Evolutionary conservation across 2,888 invertebrate species (phyloP).

Genomic region (Heteropelma amictum): DNA sequence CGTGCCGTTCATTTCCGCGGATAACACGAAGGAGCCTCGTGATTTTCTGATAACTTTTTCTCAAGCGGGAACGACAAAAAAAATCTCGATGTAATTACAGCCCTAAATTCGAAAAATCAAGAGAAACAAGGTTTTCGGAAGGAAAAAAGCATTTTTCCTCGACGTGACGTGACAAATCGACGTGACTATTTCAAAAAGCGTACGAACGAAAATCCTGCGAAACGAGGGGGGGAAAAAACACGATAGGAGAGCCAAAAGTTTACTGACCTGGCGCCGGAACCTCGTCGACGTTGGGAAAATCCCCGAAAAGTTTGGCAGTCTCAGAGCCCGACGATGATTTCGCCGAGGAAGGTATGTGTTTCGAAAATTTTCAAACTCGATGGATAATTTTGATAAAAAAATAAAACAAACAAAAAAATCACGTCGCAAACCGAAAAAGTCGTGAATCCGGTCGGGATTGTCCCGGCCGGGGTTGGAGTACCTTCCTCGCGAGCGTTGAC

Average conservation of each 20-base stretch:
- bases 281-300: conserved; percentile 30
- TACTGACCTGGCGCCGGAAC: conserved; percentile 44
- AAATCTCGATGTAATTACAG: no score
- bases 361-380: conserved; percentile 2
- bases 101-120: no score
- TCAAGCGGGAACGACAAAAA: no score
- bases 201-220: no score
- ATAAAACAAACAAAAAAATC: neutral
- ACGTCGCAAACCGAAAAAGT: conserved; percentile 37
- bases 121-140: neutral
- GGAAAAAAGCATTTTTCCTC: neutral
- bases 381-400: neutral
- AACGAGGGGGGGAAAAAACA: neutral
- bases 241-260: conserved; percentile 7
- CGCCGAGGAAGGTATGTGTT: neutral
- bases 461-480: conserved; percentile 45
- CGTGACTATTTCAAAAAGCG: neutral
- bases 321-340: neutral
- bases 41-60: no score
- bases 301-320: neutral
- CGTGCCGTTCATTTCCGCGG: no score
- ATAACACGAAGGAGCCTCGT: no score
- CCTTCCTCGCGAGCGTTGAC: conserved; percentile 56
- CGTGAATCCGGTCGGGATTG: conserved; percentile 43
- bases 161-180: neutral